A percentile compares a stretch with the other conserved stretches of the same genome.
phyloP scores from a whole-genome alignment of 1,140 invertebrate species.

The Ridgeia piscesae region DNA sequence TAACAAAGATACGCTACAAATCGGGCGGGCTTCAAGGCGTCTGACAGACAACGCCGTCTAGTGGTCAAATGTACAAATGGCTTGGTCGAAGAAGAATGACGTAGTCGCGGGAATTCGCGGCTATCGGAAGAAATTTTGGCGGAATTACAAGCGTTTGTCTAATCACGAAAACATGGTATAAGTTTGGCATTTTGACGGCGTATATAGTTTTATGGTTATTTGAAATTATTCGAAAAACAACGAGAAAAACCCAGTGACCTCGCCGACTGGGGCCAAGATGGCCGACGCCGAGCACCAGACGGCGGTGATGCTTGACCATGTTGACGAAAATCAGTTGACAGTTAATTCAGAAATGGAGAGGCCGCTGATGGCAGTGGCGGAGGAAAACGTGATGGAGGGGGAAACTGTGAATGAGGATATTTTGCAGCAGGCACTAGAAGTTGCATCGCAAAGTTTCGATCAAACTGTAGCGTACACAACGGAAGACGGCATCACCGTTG shows the following conservation, averaged over 20 bases:
- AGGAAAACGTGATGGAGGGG: not conserved
- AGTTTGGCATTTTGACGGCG: not conserved
- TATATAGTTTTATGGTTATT: not conserved
- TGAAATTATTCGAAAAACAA: slow-evolving; percentile 2
- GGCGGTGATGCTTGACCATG: not conserved
- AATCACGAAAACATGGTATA: slow-evolving; percentile 1
- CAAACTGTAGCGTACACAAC: slow-evolving; percentile 29
- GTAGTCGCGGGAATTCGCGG: not conserved
- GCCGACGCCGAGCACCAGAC: slow-evolving; percentile 11
- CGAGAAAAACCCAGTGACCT: not conserved
- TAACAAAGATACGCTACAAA: not conserved
- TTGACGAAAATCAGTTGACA: not conserved
- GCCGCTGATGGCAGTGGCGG: not conserved
- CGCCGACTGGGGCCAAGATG: slow-evolving; percentile 11
- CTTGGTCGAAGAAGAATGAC: slow-evolving; percentile 4
- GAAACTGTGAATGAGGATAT: slow-evolving; percentile 50
- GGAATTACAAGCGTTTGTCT: not conserved
- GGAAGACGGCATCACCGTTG: slow-evolving; percentile 12
- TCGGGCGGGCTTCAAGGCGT: not conserved
- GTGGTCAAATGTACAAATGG: not conserved
- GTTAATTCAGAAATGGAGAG: not conserved
- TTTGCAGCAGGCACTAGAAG: slow-evolving; percentile 54
- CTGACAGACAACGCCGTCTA: not conserved
- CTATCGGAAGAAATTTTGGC: slow-evolving; percentile 5
- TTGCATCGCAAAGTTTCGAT: slow-evolving; percentile 40